These are phyloP conservation scores for Sinosuthora webbiana DNA, from an alignment of 2,113 vertebrate genomes.

Conservation along the genomic window DNA sequence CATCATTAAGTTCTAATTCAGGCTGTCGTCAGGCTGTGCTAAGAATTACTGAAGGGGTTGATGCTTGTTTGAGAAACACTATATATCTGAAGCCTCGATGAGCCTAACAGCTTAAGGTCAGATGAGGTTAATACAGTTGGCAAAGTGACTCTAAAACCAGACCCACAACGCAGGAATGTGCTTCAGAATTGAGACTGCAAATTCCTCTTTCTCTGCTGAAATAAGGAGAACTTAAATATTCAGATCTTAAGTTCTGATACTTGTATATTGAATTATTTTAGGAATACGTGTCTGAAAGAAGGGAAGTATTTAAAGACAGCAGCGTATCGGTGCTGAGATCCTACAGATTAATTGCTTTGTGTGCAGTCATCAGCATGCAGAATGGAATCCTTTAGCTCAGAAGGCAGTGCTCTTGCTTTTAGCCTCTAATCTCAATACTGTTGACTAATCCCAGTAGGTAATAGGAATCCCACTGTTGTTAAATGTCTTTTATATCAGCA, in stretches of 20 bases:
- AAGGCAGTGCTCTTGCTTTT: background rate
- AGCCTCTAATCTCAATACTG: background rate
- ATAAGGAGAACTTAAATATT: background rate
- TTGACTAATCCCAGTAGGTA: background rate
- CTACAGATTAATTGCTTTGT: background rate
- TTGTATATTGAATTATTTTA: background rate
- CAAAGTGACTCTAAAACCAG: background rate
- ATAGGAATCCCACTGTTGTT: background rate
- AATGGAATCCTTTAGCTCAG: background rate
- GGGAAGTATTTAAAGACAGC: background rate
- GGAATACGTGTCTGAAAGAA: background rate
- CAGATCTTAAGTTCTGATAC: background rate
- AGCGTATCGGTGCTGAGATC: background rate
- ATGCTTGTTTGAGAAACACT: background rate
- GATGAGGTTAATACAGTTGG: background rate
- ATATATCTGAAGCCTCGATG: rapidly evolving
- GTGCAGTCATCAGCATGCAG: background rate
- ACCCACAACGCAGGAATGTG: background rate
- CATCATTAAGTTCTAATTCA: background rate
- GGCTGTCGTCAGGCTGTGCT: background rate
- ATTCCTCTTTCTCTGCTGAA: background rate
- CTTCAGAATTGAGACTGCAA: background rate
- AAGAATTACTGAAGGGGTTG: background rate
- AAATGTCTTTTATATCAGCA: background rate
- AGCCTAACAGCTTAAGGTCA: background rate